Conservation (phyloP, 2,113 vertebrate species). For the Upupa epops region DNA sequence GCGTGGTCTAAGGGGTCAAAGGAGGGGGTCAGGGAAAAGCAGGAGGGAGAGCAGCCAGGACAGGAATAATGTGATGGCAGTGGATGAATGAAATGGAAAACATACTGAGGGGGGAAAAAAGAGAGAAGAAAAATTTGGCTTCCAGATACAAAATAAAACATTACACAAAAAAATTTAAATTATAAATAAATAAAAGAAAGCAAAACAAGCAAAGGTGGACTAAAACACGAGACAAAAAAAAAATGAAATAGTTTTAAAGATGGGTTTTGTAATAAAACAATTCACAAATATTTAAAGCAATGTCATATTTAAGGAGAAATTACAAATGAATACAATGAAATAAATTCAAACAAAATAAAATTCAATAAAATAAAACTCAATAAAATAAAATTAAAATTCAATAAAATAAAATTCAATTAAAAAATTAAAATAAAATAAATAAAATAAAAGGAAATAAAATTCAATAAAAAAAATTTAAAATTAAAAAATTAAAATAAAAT, state of each 20-base stretch:
- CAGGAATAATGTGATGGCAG: neutral
- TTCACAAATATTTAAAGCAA: too few relatives aligned
- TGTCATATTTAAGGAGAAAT: too few relatives aligned
- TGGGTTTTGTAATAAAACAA: too few relatives aligned
- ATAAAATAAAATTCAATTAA: too few relatives aligned
- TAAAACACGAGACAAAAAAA: neutral
- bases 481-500: neutral
- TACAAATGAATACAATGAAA: too few relatives aligned
- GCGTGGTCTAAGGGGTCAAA: too few relatives aligned
- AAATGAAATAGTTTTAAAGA: neutral
- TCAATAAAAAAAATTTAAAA: too few relatives aligned
- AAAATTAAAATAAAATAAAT: too few relatives aligned
- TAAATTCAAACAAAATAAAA: too few relatives aligned
- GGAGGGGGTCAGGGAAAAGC: neutral
- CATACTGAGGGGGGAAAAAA: neutral
- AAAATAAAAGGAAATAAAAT: too few relatives aligned
- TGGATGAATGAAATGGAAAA: neutral
- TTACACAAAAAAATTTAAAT: neutral
- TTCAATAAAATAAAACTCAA: too few relatives aligned
- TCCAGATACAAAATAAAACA: neutral
- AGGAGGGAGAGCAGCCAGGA: neutral
- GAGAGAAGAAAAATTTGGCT: neutral
- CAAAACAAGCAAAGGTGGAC: neutral
- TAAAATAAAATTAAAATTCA: too few relatives aligned
- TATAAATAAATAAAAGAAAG: neutral